These are phyloP conservation scores for Gymnothorax javanicus DNA, from an alignment of 2,797 vertebrate genomes.

Conservation along the genomic window DNA sequence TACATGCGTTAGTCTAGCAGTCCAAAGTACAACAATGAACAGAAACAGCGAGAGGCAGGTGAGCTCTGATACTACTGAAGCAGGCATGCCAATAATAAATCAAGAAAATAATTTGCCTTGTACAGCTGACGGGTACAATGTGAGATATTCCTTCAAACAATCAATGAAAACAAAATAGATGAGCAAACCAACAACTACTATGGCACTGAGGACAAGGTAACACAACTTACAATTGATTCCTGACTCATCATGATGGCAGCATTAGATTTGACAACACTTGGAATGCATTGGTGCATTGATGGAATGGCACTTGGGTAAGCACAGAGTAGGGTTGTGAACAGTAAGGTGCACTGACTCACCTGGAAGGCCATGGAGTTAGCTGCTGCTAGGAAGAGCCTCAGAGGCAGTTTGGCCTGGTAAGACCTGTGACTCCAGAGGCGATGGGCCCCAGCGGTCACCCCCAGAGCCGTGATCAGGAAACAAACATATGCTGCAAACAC, in stretches of 20 bases:
- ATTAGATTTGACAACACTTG: background rate
- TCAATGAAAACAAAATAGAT: background rate
- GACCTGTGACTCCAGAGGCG: slow-evolving; percentile 81
- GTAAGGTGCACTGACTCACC: slow-evolving; percentile 43
- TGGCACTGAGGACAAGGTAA: background rate
- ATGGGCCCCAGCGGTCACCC: slow-evolving; percentile 75
- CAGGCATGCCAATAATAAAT: background rate
- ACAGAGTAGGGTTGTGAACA: background rate
- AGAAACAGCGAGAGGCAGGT: background rate
- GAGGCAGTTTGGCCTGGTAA: slow-evolving; percentile 79
- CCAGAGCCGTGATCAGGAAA: slow-evolving; percentile 73
- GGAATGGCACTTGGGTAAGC: background rate
- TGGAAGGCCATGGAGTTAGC: slow-evolving; percentile 85
- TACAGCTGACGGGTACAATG: background rate
- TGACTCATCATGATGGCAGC: no score
- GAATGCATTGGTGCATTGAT: background rate
- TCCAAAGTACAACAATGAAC: background rate
- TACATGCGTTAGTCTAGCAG: background rate
- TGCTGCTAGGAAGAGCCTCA: slow-evolving; percentile 76
- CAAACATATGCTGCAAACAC: slow-evolving; percentile 71
- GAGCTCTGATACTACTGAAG: background rate
- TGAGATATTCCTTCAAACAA: background rate
- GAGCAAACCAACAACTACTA: background rate
- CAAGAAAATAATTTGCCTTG: background rate
- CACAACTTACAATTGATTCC: background rate